phyloP scores from a whole-genome alignment of 1,140 invertebrate species.

The Pogonomyrmex californicus region DNA sequence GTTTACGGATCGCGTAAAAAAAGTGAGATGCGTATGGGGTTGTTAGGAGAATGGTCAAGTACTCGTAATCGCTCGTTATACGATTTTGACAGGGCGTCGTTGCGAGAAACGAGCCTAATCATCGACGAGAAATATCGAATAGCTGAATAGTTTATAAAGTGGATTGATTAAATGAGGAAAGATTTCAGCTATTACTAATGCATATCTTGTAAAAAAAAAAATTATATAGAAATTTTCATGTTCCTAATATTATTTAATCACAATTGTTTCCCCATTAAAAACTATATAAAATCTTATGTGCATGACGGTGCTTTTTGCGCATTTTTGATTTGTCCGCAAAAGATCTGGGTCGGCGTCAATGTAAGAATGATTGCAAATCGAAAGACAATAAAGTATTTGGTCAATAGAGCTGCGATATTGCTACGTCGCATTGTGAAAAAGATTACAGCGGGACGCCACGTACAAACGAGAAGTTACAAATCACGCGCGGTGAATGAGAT shows the following conservation, averaged over 20 bases:
- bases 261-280: not conserved
- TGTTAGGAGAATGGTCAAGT: not conserved
- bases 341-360: constrained; percentile 17
- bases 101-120: not conserved
- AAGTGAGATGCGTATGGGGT: constrained; percentile 8
- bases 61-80: not conserved
- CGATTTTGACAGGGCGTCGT: not conserved
- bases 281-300: not conserved
- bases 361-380: constrained; percentile 34
- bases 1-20: constrained; percentile 42
- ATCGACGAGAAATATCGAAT: not conserved
- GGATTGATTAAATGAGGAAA: not conserved
- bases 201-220: not conserved
- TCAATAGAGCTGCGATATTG: not conserved
- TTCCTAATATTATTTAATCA: not conserved
- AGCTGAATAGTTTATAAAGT: not conserved
- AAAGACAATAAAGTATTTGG: constrained; percentile 34
- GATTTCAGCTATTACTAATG: not conserved
- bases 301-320: not conserved
- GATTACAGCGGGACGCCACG: not conserved
- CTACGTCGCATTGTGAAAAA: constrained; percentile 2
- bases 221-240: not conserved
- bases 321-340: not conserved
- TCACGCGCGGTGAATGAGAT: constrained; percentile 18
- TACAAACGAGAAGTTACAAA: constrained; percentile 51